A percentile compares a stretch with the other conserved stretches of the same genome.
Evolutionary conservation across 2,888 invertebrate genomes (phyloP).

Genomic region (Cryptophagus acutangulus): DNA sequence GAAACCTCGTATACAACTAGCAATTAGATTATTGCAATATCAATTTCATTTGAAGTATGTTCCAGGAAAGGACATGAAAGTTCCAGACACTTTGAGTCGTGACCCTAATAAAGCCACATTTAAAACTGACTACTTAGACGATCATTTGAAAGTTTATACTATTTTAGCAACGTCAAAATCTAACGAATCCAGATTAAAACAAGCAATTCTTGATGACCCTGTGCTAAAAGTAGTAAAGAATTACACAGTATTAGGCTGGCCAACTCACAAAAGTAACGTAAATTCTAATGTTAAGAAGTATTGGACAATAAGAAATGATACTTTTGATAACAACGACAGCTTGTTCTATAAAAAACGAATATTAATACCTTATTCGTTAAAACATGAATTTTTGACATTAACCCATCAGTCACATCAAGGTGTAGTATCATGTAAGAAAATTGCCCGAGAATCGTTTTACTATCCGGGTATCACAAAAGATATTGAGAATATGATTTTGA

Average conservation of each 20-base stretch:
- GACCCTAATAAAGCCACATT: constrained; percentile 9
- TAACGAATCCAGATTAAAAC: constrained; percentile 10
- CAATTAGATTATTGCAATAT: constrained; percentile 20
- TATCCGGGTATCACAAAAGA: constrained; percentile 26
- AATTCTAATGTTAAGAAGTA: constrained; percentile 8
- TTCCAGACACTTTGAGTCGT: constrained; percentile 20
- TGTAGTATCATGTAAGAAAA: constrained; percentile 16
- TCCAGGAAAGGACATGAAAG: constrained; percentile 18
- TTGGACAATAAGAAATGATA: constrained; percentile 13
- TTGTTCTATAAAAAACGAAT: constrained; percentile 14
- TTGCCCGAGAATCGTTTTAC: constrained; percentile 27
- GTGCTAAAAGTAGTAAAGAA: constrained; percentile 11
- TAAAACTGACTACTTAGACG: constrained; percentile 14
- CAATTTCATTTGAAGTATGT: constrained; percentile 19
- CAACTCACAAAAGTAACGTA: constrained; percentile 12
- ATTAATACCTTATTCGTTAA: constrained; percentile 6
- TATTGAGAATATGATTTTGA: constrained; percentile 23
- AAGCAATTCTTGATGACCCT: constrained; percentile 5
- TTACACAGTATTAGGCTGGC: constrained; percentile 14
- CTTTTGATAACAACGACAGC: constrained; percentile 8
- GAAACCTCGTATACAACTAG: constrained; percentile 23
- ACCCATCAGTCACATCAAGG: constrained; percentile 17
- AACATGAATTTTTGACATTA: constrained; percentile 9
- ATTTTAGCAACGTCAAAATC: constrained; percentile 11
- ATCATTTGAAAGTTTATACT: constrained; percentile 12